Base-by-base conservation (phyloP, 2,888 invertebrate genomes). In the Spatulosminthurus flaviceps region DNA sequence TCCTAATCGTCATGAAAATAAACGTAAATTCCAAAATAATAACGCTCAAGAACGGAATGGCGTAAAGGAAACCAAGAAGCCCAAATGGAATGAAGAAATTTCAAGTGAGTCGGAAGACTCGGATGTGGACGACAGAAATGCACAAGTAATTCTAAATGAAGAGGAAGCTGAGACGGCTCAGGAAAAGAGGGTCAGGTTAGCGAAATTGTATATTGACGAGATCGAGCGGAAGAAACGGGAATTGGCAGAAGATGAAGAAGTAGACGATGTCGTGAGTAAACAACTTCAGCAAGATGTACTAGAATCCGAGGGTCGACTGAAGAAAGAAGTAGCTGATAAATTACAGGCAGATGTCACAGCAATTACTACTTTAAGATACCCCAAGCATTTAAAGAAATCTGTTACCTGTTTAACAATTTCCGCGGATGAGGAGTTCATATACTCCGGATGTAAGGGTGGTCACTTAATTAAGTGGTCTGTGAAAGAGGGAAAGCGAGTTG, bases 391-490 rank as follows among this genome's bases (percentile, higher is more conserved):
- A 21, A 84, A 84, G 69, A 77, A 76, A 77, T 89, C 94, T 0
- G 88, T 96, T 13, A 97, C 97, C 0, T 93, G 95, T 87, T 87
- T 96, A 19, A 94, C 93, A 84, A 87, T 97, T 4, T 92, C 93
- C 34, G 89, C 89, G 79, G 93, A 96, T 88, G 91, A 92, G 70
- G 90, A 91, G 85, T 91, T 89, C 86, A 89, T 94, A 0, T 97
- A 92, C 88, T 92, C 93, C 29, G 96, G 94, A 0, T 95, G 95
- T 79, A 97, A 97, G 89, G 95, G 96, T 87, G 93, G 95, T 70
- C 90, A 91, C 71, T 90, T 98, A 77, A 92, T 96, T 21, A 97
- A 97, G 90, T 98, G 96, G 83, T 81, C 81, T 2, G 61, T 83
- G 51, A 73, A 51, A 16, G 80, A 81, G 4, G 81, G 81, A 69